Evolutionary conservation across 2,113 vertebrate genomes (phyloP).

Genomic region (Kobus ellipsiprymnus): DNA sequence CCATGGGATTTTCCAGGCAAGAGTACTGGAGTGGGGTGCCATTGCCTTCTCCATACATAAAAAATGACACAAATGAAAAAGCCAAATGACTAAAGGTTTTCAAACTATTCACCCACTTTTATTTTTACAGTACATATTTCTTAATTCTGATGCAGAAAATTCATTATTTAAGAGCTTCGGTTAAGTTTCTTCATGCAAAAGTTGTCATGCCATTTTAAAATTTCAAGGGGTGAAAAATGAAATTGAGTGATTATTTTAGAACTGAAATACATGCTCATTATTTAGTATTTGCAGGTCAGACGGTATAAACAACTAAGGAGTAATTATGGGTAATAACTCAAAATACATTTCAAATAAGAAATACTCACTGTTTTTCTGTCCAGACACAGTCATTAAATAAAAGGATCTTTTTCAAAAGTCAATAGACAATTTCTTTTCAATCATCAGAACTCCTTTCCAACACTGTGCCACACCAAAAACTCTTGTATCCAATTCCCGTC

Average conservation of each 20-base stretch:
- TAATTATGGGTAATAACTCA: slow-evolving; percentile 5
- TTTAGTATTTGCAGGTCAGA: neutral
- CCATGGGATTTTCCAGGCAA: no score
- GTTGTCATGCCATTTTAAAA: neutral
- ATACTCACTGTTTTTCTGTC: neutral
- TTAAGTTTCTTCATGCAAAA: neutral
- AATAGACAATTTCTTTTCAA: neutral
- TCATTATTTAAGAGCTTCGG: neutral
- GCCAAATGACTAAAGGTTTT: neutral
- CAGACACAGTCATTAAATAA: neutral
- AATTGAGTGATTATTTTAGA: neutral
- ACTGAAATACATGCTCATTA: neutral
- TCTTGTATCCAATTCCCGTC: neutral
- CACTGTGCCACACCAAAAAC: neutral
- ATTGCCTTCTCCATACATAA: neutral
- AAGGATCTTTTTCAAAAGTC: neutral
- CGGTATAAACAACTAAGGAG: neutral
- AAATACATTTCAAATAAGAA: slow-evolving; percentile 18
- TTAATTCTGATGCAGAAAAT: slow-evolving; percentile 11
- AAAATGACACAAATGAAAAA: neutral
- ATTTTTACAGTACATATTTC: neutral
- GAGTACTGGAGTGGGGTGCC: no score
- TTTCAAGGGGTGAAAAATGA: neutral
- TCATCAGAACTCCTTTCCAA: neutral
- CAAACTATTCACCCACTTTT: neutral